Evolutionary conservation across 2,797 vertebrate species (phyloP).

Genomic region (Dendrocincla fuliginosa): DNA sequence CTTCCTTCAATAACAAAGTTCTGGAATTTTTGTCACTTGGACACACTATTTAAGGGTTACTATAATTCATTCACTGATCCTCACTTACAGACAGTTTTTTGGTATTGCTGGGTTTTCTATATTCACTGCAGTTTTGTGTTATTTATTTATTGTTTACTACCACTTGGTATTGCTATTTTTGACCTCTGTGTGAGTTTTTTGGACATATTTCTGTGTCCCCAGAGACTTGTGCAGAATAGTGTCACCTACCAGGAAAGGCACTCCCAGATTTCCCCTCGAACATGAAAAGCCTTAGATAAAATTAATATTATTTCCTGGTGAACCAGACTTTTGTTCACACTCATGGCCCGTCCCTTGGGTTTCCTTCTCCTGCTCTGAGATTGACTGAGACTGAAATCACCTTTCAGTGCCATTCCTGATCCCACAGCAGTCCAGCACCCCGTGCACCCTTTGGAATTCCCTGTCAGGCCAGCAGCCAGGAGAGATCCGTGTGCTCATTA

Average conservation of each 20-base stretch:
- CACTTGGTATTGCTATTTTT: background rate
- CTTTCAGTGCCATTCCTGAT: background rate
- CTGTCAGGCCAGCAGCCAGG: background rate
- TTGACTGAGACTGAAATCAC: background rate
- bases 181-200: background rate
- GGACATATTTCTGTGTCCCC: background rate
- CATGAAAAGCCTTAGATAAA: background rate
- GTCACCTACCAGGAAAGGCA: background rate
- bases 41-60: background rate
- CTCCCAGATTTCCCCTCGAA: background rate
- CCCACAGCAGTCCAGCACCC: background rate
- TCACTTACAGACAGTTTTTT: background rate
- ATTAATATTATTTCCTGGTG: background rate
- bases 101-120: background rate
- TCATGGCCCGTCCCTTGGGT: background rate
- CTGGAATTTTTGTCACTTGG: background rate
- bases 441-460: background rate
- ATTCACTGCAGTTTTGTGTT: background rate
- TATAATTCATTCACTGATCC: background rate
- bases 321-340: background rate
- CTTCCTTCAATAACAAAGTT: background rate
- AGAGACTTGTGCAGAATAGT: background rate
- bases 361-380: background rate
- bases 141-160: background rate
- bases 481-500: background rate